These are phyloP conservation scores for Drosophila equinoxialis DNA, from an alignment of 1,140 invertebrate genomes.

Conservation along the genomic window DNA sequence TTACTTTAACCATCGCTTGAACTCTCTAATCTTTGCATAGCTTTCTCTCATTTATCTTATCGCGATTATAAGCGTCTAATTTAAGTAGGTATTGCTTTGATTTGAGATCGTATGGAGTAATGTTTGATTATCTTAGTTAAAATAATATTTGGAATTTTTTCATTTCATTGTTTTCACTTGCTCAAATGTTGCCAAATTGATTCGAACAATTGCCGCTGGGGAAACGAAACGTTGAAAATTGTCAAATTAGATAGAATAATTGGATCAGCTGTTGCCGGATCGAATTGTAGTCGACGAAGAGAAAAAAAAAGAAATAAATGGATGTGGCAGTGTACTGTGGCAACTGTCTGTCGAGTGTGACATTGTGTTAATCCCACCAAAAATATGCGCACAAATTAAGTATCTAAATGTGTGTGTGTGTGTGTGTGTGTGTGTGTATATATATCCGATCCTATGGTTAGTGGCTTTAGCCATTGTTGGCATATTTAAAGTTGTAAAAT, in stretches of 20 bases:
- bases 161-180: too few species aligned
- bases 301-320: not conserved
- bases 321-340: not conserved
- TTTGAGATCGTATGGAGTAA: too few species aligned
- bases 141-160: too few species aligned
- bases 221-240: slow-evolving; percentile 20
- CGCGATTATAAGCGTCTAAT: too few species aligned
- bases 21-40: too few species aligned
- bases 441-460: slow-evolving; percentile 12
- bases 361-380: slow-evolving; percentile 71
- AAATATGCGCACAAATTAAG: slow-evolving; percentile 81
- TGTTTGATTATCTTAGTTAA: too few species aligned
- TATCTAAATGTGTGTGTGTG: slow-evolving; percentile 44
- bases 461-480: slow-evolving; percentile 67
- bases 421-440: not conserved
- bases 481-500: slow-evolving; percentile 82
- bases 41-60: too few species aligned
- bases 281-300: slow-evolving; percentile 41
- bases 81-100: too few species aligned
- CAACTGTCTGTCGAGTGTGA: slow-evolving; percentile 39
- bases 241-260: slow-evolving; percentile 22
- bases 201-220: too few species aligned
- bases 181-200: too few species aligned
- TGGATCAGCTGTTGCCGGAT: slow-evolving; percentile 30
- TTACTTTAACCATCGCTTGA: too few species aligned